Conservation (phyloP, 2,797 vertebrate species). For the Poeciliopsis turneri region DNA sequence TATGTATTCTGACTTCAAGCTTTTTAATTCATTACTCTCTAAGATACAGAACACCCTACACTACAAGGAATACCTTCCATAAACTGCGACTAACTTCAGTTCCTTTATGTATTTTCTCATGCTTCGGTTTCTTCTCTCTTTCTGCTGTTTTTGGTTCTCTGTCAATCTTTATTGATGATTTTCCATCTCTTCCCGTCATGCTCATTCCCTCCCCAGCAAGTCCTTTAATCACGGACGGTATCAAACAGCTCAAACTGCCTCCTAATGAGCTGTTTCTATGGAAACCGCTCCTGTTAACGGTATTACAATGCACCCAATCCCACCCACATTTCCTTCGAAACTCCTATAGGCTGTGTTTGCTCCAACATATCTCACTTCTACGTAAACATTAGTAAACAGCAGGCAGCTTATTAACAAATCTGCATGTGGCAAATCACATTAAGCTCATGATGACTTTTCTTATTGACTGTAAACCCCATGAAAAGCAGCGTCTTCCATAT, state of each 20-base stretch:
- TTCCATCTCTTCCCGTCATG: conserved; percentile 18
- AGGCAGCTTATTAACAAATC: conserved; percentile 10
- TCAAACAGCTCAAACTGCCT: conserved; percentile 76
- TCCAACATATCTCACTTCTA: conserved; percentile 49
- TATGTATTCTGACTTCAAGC: conserved; percentile 41
- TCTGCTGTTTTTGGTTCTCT: conserved; percentile 17
- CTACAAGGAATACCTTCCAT: conserved; percentile 14
- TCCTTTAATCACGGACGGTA: conserved; percentile 78
- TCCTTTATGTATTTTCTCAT: conserved; percentile 21
- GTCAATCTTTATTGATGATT: conserved; percentile 24
- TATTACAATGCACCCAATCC: conserved; percentile 48
- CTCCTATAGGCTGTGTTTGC: conserved; percentile 41
- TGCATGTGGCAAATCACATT: conserved; percentile 29
- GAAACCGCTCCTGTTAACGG: conserved; percentile 75
- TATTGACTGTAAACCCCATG: conserved; percentile 10
- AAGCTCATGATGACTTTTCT: conserved; percentile 27
- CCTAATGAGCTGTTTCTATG: conserved; percentile 83
- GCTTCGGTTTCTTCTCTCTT: conserved; percentile 5
- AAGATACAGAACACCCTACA: conserved; percentile 13
- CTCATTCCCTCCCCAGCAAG: conserved; percentile 46
- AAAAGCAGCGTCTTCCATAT: not conserved
- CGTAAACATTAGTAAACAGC: conserved; percentile 27
- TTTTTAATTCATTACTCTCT: conserved; percentile 52
- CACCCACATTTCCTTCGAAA: conserved; percentile 43
- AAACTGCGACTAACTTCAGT: conserved; percentile 20